phyloP scores from a whole-genome alignment of 2,888 invertebrate genomes.

The Acanthopleura granulata region DNA sequence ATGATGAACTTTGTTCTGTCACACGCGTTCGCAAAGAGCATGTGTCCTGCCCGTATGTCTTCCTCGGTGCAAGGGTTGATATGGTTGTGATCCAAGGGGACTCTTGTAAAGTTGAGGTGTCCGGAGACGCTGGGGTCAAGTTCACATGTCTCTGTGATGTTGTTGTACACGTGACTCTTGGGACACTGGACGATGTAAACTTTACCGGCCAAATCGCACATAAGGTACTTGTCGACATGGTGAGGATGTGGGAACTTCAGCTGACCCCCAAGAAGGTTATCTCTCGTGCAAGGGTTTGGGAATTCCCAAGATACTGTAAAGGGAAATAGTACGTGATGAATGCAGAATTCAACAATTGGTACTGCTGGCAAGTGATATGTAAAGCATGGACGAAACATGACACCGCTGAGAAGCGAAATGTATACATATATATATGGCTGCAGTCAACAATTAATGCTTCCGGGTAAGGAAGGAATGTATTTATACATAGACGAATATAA shows the following conservation, averaged over 20 bases:
- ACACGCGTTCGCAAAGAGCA: neutral
- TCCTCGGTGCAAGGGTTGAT: neutral
- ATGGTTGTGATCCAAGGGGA: neutral
- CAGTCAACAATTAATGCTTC: too few species aligned
- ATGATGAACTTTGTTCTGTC: neutral
- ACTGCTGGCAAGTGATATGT: too few species aligned
- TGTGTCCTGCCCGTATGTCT: neutral
- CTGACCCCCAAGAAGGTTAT: slow-evolving; percentile 32
- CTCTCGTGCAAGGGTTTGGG: slow-evolving; percentile 39
- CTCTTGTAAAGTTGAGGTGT: too few species aligned
- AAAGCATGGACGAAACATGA: too few species aligned
- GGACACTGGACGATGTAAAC: slow-evolving; percentile 45
- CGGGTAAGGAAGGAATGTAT: too few species aligned
- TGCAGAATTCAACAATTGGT: neutral
- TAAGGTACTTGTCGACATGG: slow-evolving; percentile 37
- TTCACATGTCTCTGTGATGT: neutral
- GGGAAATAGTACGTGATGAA: too few species aligned
- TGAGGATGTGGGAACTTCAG: slow-evolving; percentile 47
- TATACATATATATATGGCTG: too few species aligned
- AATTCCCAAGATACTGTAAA: neutral
- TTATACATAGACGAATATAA: too few species aligned
- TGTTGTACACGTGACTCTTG: slow-evolving; percentile 29
- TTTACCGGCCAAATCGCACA: slow-evolving; percentile 43
- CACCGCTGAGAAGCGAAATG: too few species aligned
- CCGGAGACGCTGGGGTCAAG: neutral